Evolutionary conservation across 2,797 vertebrate genomes (phyloP), one percentile per base, ranked within the genome.

Genomic region (Lacerta viridis): DNA sequence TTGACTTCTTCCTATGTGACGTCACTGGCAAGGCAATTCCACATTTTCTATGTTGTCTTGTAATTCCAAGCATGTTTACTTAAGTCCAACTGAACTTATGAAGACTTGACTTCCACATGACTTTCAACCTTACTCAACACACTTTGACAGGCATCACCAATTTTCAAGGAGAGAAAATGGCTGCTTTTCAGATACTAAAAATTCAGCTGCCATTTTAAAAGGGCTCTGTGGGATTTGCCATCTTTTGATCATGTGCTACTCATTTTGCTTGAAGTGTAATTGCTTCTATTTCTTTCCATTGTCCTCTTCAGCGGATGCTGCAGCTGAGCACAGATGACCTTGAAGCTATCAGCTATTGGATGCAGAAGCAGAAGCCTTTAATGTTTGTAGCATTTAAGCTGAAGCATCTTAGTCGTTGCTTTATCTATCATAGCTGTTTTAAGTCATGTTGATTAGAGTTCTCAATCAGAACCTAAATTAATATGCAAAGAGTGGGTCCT

Each of bases 231-330:
- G 1, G 41, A 29, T 33, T 69, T 55, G 61, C 33, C 66, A 15
- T 39, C 15, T 88, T 83, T 68, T 77, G 33, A 78, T 59, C 46
- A 77, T 15, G 20, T 11, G 29, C 36, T 55, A 33, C 29, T 80
- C 27, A 36, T 80, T 88, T 71, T 72, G n/a, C 64, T 71, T 59
- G 64, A 55, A 83, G 61, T 23, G 43, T 69, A 78, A 78, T 78
- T 88, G 43, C 33, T 78, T 29, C 50, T 33, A 75, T 84, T 71
- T n/a, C 43, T n/a, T 69, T 39, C 15, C 46, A 80, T 18, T 71
- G 25, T 39, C 27, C 43, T 78, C 41, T 18, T 83, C 72, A 82
- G 61, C 15, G 1, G 61, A 59, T 71, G 27, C 5, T 10, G 39
- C n/a, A 59, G 66, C 23, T 39, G 15, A 77, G 39, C 13, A 68